A percentile compares a stretch with the other conserved stretches of the same genome.
Conservation (phyloP, 2,888 invertebrate genomes). For the Axea sp. region DNA sequence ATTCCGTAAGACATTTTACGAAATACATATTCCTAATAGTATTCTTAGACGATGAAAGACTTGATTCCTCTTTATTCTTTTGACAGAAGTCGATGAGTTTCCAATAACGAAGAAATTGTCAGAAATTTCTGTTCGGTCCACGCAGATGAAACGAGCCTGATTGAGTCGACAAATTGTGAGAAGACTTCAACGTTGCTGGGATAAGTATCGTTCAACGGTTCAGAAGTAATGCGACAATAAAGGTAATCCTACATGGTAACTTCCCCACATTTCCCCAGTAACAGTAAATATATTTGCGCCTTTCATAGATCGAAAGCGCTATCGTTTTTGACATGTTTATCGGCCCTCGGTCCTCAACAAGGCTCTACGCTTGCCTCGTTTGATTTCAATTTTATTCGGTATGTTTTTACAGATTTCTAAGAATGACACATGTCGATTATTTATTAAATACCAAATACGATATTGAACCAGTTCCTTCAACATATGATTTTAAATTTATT, state of each 20-base stretch:
- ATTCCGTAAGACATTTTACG: no score
- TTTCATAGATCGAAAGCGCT: slow-evolving; percentile 50
- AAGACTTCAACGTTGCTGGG: slow-evolving; percentile 20
- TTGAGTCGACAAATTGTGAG: slow-evolving; percentile 51
- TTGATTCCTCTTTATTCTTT: no score
- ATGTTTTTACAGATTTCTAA: neutral
- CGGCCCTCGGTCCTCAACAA: slow-evolving; percentile 40
- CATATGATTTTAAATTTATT: no score
- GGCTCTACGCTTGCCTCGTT: slow-evolving; percentile 2
- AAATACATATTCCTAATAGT: no score
- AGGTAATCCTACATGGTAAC: slow-evolving; percentile 47
- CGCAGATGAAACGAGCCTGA: slow-evolving; percentile 29
- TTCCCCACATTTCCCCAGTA: slow-evolving; percentile 54
- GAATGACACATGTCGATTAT: no score
- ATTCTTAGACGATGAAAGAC: no score
- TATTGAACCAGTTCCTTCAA: no score
- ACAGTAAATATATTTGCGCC: slow-evolving; percentile 65
- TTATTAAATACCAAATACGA: no score
- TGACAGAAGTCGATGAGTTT: slow-evolving; percentile 11
- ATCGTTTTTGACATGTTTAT: slow-evolving; percentile 65
- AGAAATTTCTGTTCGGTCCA: neutral
- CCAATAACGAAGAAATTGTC: slow-evolving; percentile 26
- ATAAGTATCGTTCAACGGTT: slow-evolving; percentile 67
- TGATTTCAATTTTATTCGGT: slow-evolving; percentile 4
- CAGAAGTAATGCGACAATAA: slow-evolving; percentile 70